Conservation (phyloP, 2,113 vertebrate genomes). For the Nycticebus coucang region DNA sequence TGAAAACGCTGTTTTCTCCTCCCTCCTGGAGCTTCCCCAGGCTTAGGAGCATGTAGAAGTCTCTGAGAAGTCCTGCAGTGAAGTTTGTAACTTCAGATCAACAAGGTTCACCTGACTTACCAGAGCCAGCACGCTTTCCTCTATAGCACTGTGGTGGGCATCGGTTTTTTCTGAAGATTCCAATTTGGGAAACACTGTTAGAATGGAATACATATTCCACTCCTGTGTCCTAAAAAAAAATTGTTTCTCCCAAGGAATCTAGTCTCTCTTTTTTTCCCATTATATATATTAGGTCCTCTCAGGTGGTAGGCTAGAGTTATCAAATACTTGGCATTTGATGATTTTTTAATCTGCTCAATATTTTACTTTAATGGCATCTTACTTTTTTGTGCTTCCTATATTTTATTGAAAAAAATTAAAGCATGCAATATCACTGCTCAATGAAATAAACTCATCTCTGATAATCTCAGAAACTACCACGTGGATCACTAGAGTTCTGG, state of each 20-base stretch:
- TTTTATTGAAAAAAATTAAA: neutral
- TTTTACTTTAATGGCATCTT: neutral
- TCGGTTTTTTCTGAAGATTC: neutral
- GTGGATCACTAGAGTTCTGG: rapidly evolving
- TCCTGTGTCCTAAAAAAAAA: neutral
- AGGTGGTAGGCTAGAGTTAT: neutral
- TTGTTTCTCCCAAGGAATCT: neutral
- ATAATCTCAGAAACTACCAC: neutral
- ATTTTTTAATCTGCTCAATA: neutral
- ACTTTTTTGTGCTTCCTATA: neutral
- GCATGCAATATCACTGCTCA: neutral
- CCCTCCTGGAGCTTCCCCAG: neutral
- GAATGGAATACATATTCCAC: too few relatives aligned
- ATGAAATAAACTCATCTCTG: neutral
- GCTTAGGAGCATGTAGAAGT: neutral
- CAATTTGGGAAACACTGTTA: neutral
- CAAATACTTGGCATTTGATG: neutral
- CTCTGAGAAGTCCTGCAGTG: neutral
- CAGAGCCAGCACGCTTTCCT: neutral
- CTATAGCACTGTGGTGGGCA: rapidly evolving
- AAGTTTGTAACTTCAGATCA: too few relatives aligned
- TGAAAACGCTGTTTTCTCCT: neutral
- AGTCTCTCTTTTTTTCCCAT: neutral
- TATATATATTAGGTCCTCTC: neutral
- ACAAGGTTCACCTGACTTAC: too few relatives aligned